Evolutionary conservation across 1,140 invertebrate genomes (phyloP).

Genomic region (Cardiocondyla obscurior): DNA sequence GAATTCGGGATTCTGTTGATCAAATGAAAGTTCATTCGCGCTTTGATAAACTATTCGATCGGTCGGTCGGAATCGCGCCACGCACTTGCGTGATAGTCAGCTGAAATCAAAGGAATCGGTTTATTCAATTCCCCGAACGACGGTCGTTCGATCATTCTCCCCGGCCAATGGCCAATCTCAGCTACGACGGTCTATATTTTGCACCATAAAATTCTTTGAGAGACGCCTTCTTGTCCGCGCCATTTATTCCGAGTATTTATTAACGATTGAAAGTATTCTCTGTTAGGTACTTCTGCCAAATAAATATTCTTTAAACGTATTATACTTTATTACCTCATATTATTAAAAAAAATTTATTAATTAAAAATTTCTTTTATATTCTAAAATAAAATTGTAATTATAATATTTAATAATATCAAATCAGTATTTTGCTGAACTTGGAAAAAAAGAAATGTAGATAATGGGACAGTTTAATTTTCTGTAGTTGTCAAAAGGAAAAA

Average conservation of each 20-base stretch:
- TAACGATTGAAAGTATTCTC: not conserved
- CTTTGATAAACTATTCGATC: slow-evolving; percentile 25
- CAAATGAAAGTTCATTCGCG: slow-evolving; percentile 1
- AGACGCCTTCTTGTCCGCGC: not conserved
- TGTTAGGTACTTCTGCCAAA: not conserved
- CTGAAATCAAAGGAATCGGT: slow-evolving; percentile 43
- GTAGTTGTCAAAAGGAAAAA: not conserved
- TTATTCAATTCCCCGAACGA: slow-evolving; percentile 44
- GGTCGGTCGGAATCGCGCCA: not conserved
- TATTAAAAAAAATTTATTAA: no score
- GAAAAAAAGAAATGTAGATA: not conserved
- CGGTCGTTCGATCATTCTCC: slow-evolving; percentile 21
- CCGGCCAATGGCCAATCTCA: slow-evolving; percentile 4
- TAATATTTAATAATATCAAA: not conserved
- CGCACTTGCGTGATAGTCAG: slow-evolving; percentile 10
- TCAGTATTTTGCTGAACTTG: no score
- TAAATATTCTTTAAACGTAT: no score
- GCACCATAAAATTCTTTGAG: slow-evolving; percentile 4
- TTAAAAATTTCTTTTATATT: not conserved
- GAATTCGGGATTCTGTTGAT: not conserved
- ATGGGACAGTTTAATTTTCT: not conserved
- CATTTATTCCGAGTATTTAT: not conserved
- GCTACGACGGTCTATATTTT: not conserved
- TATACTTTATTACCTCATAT: no score
- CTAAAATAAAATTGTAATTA: not conserved